Conservation (phyloP, 2,888 invertebrate genomes). For the Acleris literana region DNA sequence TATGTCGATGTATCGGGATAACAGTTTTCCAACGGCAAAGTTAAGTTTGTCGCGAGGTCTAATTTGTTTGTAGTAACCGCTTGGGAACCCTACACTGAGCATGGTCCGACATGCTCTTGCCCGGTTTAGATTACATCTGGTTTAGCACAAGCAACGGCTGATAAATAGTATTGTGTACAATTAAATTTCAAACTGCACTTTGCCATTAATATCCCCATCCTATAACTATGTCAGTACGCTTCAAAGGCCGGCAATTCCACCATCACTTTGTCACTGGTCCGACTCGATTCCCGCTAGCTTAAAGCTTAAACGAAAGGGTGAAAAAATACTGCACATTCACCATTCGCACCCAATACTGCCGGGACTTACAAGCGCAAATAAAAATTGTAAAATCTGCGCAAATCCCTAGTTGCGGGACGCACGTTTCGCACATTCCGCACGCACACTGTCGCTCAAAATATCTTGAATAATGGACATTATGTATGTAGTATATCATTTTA, state of each 20-base stretch:
- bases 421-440: slow-evolving; percentile 63
- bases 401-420: slow-evolving; percentile 68
- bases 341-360: slow-evolving; percentile 46
- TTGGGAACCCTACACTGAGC: too few species aligned
- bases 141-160: too few species aligned
- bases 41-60: too few species aligned
- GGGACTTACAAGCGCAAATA: slow-evolving; percentile 79
- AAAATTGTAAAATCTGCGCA: slow-evolving; percentile 78
- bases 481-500: slow-evolving; percentile 33
- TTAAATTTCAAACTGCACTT: too few species aligned
- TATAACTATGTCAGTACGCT: slow-evolving; percentile 19
- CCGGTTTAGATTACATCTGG: too few species aligned
- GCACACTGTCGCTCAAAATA: slow-evolving; percentile 56
- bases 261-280: slow-evolving; percentile 34
- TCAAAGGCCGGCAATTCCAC: slow-evolving; percentile 28
- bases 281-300: slow-evolving; percentile 41
- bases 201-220: too few species aligned
- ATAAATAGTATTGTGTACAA: too few species aligned
- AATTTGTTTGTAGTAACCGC: too few species aligned
- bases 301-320: slow-evolving; percentile 38
- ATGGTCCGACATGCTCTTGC: too few species aligned
- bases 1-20: too few species aligned
- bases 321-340: slow-evolving; percentile 44
- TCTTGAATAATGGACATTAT: slow-evolving; percentile 54
- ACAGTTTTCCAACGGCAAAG: too few species aligned